Conservation (phyloP, 2,888 invertebrate genomes). For the Pristionchus arcanus region DNA sequence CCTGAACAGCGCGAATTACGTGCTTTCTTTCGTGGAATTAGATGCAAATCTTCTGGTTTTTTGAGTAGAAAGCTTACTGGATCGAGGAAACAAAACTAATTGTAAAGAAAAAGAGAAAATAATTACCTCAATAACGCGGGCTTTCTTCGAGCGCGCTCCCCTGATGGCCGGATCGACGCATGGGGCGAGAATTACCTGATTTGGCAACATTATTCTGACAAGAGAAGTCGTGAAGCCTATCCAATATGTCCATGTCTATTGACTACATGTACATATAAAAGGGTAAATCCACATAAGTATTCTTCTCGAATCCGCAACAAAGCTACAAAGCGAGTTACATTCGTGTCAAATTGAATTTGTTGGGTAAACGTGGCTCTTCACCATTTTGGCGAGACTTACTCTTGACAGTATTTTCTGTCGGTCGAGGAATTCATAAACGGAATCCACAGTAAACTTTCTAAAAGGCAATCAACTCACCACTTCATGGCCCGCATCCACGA, state of each 20-base stretch:
- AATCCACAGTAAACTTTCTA: not conserved
- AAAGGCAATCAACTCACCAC: conserved; percentile 1
- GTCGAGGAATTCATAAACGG: not conserved
- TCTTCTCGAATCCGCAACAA: no score
- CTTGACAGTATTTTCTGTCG: not conserved
- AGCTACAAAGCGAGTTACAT: not conserved
- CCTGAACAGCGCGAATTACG: not conserved
- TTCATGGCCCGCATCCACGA: conserved; percentile 17
- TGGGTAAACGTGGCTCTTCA: not conserved
- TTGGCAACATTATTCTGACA: not conserved
- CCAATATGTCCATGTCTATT: not conserved
- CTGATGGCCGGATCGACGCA: not conserved
- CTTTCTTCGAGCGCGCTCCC: not conserved
- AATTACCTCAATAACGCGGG: not conserved
- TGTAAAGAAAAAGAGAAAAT: not conserved
- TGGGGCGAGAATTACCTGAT: not conserved
- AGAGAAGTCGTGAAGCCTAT: not conserved
- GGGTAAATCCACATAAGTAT: no score
- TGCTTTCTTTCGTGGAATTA: not conserved
- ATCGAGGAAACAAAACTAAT: not conserved
- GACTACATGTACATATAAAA: no score
- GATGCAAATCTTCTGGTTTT: no score
- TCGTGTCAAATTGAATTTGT: not conserved
- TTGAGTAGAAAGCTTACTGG: no score
- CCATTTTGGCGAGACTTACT: not conserved